A percentile compares a stretch with the other conserved stretches of the same genome.
Conservation (phyloP, 2,113 vertebrate genomes). For the Grallaria varia region DNA sequence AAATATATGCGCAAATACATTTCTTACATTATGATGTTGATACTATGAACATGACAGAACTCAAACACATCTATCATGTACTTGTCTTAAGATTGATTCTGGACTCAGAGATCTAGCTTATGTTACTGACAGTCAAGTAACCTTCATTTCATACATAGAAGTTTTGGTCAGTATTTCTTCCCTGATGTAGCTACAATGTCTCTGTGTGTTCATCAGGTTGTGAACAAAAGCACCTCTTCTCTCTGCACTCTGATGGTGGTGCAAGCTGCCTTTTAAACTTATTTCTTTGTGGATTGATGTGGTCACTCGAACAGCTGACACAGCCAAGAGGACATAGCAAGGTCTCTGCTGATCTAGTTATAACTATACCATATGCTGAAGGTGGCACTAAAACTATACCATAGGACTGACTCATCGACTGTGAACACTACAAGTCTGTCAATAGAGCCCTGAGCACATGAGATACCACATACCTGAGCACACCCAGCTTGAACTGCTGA, state of each 20-base stretch:
- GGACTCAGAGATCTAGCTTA: not conserved
- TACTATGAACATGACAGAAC: not conserved
- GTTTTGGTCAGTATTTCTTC: not conserved
- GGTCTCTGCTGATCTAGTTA: not conserved
- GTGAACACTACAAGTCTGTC: not conserved
- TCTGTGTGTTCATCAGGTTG: not conserved
- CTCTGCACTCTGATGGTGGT: not conserved
- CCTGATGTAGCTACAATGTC: not conserved
- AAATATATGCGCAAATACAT: not conserved
- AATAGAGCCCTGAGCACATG: not conserved
- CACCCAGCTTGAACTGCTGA: not conserved
- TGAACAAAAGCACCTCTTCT: rapidly evolving
- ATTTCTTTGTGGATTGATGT: not conserved
- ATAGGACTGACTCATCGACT: not conserved
- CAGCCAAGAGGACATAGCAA: not conserved
- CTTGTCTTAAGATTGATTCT: not conserved
- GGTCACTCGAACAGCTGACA: not conserved
- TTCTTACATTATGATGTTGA: not conserved
- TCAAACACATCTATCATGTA: not conserved
- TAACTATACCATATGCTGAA: not conserved
- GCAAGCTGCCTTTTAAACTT: not conserved
- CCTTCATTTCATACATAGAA: not conserved
- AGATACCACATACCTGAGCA: not conserved
- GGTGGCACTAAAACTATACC: not conserved
- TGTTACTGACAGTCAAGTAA: not conserved